These are phyloP conservation scores for Sebastes baramenuke DNA, from an alignment of 2,797 vertebrate species.

Conservation along the genomic window DNA sequence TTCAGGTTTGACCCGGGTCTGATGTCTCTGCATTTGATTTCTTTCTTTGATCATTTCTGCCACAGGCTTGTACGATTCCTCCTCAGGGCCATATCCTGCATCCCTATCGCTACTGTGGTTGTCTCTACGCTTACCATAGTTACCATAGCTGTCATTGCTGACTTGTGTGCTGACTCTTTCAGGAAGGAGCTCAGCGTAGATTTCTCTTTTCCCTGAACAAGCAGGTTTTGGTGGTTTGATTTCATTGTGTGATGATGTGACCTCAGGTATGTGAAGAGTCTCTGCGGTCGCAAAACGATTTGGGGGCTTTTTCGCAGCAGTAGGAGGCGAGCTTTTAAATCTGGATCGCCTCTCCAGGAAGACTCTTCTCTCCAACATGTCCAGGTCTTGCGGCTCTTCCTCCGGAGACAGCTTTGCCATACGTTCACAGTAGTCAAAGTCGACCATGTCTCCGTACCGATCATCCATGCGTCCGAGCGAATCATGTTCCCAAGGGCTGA, in stretches of 20 bases:
- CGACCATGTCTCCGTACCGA: slow-evolving; percentile 61
- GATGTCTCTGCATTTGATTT: slow-evolving; percentile 71
- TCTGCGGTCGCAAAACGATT: slow-evolving; percentile 53
- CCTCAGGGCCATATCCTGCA: slow-evolving; percentile 27
- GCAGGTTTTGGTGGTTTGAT: slow-evolving; percentile 28
- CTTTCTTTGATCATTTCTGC: slow-evolving; percentile 74
- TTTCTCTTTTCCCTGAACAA: slow-evolving; percentile 27
- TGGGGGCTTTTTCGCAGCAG: slow-evolving; percentile 49
- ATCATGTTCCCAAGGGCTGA: slow-evolving; percentile 57
- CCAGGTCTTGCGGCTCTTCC: slow-evolving; percentile 60
- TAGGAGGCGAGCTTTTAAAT: slow-evolving; percentile 69
- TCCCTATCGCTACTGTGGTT: slow-evolving; percentile 13
- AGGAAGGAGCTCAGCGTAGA: background rate
- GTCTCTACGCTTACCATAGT: slow-evolving; percentile 2
- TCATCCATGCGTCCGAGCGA: slow-evolving; percentile 45
- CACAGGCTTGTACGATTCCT: slow-evolving; percentile 74
- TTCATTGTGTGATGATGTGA: slow-evolving; percentile 20
- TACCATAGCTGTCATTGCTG: background rate
- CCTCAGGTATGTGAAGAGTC: slow-evolving; percentile 32
- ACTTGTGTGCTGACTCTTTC: slow-evolving; percentile 11
- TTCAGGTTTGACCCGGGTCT: slow-evolving; percentile 42
- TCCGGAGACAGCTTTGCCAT: slow-evolving; percentile 59
- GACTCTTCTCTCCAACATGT: slow-evolving; percentile 71
- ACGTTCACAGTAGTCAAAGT: slow-evolving; percentile 70
- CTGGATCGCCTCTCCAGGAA: slow-evolving; percentile 64